Conservation (phyloP, 2,113 vertebrate species). For the Hippocampus guttulatus region DNA sequence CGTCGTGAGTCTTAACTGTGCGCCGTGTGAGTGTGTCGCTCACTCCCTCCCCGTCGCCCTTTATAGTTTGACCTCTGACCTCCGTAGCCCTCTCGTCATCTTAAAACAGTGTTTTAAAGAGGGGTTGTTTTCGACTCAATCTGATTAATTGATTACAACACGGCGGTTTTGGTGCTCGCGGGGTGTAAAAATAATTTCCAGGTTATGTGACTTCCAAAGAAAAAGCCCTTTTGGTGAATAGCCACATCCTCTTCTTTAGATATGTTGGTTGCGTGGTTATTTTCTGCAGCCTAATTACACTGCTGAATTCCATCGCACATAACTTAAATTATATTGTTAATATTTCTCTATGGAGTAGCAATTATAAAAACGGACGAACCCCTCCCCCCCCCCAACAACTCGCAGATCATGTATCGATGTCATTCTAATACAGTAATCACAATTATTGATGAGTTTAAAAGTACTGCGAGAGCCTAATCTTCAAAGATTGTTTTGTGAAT, state of each 20-base stretch:
- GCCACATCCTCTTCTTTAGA: neutral
- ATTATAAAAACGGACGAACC: too few relatives aligned
- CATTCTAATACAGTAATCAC: too few relatives aligned
- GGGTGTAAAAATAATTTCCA: constrained; percentile 56
- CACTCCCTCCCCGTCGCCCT: constrained; percentile 33
- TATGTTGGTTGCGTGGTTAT: neutral
- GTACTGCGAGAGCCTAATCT: neutral
- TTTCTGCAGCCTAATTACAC: neutral
- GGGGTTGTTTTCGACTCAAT: constrained; percentile 50
- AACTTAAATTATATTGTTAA: neutral
- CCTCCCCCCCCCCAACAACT: too few relatives aligned
- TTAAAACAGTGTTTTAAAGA: constrained; percentile 33
- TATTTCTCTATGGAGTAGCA: too few relatives aligned
- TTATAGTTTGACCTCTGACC: constrained; percentile 58
- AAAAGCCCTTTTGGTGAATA: neutral
- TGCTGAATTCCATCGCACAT: neutral
- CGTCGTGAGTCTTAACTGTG: constrained; percentile 25
- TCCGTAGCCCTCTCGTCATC: constrained; percentile 42
- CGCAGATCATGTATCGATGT: too few relatives aligned
- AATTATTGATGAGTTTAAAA: neutral
- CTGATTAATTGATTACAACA: constrained; percentile 62
- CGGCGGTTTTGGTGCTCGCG: constrained; percentile 42
- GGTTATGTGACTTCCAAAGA: neutral
- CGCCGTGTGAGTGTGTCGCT: constrained; percentile 13
- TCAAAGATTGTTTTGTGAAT: constrained; percentile 9